These are phyloP conservation scores for Acleris literana DNA, from an alignment of 2,888 invertebrate species.

Conservation along the genomic window DNA sequence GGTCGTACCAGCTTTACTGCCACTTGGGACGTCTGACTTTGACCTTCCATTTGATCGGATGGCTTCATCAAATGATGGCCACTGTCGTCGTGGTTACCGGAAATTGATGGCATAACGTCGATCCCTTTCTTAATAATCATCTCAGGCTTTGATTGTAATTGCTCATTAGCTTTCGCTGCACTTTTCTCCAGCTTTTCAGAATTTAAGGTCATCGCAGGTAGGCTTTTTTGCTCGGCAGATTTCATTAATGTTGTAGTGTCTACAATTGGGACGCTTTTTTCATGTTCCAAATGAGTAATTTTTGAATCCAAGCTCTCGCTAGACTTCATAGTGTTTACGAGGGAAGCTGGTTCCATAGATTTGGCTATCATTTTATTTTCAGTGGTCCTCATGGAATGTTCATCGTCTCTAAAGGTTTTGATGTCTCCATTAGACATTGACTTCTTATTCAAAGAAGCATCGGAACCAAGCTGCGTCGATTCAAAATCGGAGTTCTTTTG, in stretches of 20 bases:
- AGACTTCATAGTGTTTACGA: conserved; percentile 13
- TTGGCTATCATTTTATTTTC: conserved; percentile 3
- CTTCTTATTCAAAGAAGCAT: background rate
- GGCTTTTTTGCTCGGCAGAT: conserved; percentile 24
- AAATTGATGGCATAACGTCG: conserved; percentile 1
- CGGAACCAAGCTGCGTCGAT: background rate
- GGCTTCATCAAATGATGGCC: conserved; percentile 18
- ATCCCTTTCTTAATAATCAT: conserved; percentile 4
- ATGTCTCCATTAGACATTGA: background rate
- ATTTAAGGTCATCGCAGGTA: conserved; percentile 5
- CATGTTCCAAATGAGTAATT: conserved; percentile 25
- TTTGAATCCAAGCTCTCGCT: conserved; percentile 34
- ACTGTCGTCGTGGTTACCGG: background rate
- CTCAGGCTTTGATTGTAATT: conserved; percentile 1
- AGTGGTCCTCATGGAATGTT: background rate
- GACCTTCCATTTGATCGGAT: conserved; percentile 29
- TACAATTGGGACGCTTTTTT: conserved; percentile 27
- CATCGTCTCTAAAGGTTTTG: background rate
- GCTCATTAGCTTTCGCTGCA: background rate
- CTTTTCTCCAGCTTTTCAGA: background rate
- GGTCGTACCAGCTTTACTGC: background rate
- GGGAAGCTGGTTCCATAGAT: conserved; percentile 2
- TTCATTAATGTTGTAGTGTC: conserved; percentile 38
- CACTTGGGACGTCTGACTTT: conserved; percentile 23
- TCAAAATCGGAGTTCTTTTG: conserved; percentile 2